Conservation (phyloP, 2,888 invertebrate species). For the Invenusta paracnida region DNA sequence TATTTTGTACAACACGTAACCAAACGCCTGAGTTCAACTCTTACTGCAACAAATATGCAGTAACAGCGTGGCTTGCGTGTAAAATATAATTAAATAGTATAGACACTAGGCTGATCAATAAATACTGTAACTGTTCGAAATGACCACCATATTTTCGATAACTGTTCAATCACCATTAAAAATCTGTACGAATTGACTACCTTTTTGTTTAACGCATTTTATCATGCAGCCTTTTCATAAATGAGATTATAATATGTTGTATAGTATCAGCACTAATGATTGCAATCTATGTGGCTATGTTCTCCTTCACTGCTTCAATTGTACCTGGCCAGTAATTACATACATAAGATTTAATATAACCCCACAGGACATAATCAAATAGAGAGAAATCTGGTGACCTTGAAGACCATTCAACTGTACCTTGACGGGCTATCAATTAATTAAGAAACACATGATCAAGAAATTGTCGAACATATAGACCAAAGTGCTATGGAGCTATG, state of each 20-base stretch:
- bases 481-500: background rate
- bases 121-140: too few relatives aligned
- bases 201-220: background rate
- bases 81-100: too few relatives aligned
- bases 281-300: background rate
- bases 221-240: background rate
- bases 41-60: too few relatives aligned
- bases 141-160: too few relatives aligned
- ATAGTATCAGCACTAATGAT: background rate
- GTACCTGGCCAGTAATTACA: background rate
- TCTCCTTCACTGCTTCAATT: background rate
- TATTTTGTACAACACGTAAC: too few relatives aligned
- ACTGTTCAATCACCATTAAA: too few relatives aligned
- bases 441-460: background rate
- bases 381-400: slow-evolving; percentile 35
- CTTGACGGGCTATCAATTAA: background rate
- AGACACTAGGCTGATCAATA: too few relatives aligned
- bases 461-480: background rate
- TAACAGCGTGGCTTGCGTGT: too few relatives aligned
- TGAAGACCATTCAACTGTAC: background rate
- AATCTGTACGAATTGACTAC: background rate
- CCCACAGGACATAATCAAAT: background rate
- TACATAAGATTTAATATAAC: background rate
- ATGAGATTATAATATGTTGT: background rate
- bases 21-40: too few relatives aligned